phyloP scores from a whole-genome alignment of 2,888 invertebrate species.

The Rhingia campestris region DNA sequence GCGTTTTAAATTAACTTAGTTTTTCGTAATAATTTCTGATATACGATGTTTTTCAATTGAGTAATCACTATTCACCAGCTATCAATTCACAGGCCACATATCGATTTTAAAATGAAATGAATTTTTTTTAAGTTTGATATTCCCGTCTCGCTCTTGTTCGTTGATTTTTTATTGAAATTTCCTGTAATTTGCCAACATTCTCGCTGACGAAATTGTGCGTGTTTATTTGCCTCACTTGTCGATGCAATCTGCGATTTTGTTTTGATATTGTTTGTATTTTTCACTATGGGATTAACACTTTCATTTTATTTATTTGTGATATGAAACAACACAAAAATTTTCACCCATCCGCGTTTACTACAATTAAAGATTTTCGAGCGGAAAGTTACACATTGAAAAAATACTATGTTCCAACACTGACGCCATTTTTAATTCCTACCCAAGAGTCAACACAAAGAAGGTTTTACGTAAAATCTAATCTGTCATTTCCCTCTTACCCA shows the following conservation, averaged over 20 bases:
- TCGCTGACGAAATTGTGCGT: constrained; percentile 64
- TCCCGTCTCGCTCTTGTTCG: constrained; percentile 66
- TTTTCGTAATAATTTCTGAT: constrained; percentile 3
- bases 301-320: constrained; percentile 71
- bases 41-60: constrained; percentile 50
- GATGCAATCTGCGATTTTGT: constrained; percentile 59
- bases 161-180: constrained; percentile 62
- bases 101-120: constrained; percentile 71
- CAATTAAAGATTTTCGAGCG: constrained; percentile 74
- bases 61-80: constrained; percentile 68
- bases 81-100: constrained; percentile 69
- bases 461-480: constrained; percentile 69
- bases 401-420: constrained; percentile 73
- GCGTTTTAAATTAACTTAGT: constrained; percentile 19
- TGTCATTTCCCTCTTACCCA: constrained; percentile 72
- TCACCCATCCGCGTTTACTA: constrained; percentile 63
- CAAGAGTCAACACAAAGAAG: constrained; percentile 72
- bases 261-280: constrained; percentile 65
- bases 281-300: constrained; percentile 60
- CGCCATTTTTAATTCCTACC: constrained; percentile 73
- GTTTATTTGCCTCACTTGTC: constrained; percentile 59
- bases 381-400: constrained; percentile 73
- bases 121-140: constrained; percentile 56
- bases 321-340: constrained; percentile 64
- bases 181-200: constrained; percentile 65